Conservation (phyloP, 37 sponge, comb jelly and placozoan species). For the Oopsacas minuta region DNA sequence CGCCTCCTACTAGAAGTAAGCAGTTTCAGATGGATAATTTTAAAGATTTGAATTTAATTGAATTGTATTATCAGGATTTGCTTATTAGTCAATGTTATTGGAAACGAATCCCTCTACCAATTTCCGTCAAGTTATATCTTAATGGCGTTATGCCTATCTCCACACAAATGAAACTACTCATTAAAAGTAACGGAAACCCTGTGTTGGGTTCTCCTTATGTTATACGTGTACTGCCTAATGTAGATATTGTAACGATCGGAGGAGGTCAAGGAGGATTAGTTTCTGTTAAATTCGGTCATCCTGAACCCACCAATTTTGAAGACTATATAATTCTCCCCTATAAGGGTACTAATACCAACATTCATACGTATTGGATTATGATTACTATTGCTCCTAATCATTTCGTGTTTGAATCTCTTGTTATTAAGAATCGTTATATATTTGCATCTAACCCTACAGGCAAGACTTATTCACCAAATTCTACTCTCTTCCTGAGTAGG, state of each 20-base stretch:
- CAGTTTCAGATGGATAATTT: not conserved
- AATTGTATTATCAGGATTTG: not conserved
- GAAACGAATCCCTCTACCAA: not conserved
- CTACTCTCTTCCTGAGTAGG: not conserved
- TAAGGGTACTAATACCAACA: not conserved
- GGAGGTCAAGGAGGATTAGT: not conserved
- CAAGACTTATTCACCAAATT: not conserved
- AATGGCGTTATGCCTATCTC: not conserved
- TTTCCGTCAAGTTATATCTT: not conserved
- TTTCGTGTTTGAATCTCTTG: not conserved
- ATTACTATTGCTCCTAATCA: slow-evolving; percentile 13
- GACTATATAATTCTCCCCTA: not conserved
- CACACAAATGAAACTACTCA: not conserved
- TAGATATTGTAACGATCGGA: not conserved
- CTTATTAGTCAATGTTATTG: not conserved
- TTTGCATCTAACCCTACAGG: not conserved
- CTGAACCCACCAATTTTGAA: not conserved
- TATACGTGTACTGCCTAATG: not conserved
- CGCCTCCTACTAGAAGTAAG: not conserved
- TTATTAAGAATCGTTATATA: not conserved
- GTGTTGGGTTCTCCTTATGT: not conserved
- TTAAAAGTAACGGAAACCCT: not conserved
- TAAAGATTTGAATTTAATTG: not conserved
- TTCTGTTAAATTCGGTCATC: not conserved
- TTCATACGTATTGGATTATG: not conserved